Evolutionary conservation across 1,140 invertebrate species (phyloP).

Genomic region (Drosophila erecta): DNA sequence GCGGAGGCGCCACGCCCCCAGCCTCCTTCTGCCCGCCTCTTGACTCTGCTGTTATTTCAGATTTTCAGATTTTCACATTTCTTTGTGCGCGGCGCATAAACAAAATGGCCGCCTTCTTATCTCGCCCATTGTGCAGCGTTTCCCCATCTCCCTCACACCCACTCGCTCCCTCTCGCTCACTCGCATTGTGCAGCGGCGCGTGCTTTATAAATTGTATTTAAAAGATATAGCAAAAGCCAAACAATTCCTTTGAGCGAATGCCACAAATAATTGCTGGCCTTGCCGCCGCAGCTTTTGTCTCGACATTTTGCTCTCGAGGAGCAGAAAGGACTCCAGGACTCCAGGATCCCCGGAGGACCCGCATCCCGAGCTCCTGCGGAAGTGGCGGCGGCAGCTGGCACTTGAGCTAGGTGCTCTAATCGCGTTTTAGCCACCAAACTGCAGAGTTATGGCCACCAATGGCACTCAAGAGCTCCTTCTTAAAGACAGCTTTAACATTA

Average conservation of each 20-base stretch:
- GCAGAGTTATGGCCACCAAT: neutral
- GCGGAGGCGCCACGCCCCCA: conserved; percentile 7
- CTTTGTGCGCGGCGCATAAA: conserved; percentile 72
- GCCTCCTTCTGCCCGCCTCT: conserved; percentile 53
- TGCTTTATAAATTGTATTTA: conserved; percentile 82
- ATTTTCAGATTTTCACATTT: neutral
- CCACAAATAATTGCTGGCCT: conserved; percentile 71
- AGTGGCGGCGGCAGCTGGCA: conserved; percentile 24
- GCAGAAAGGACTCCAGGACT: conserved; percentile 2
- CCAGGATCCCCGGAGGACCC: neutral
- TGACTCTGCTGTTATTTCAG: conserved; percentile 58
- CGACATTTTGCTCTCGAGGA: conserved; percentile 5
- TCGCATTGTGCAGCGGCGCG: conserved; percentile 43
- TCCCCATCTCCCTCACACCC: neutral
- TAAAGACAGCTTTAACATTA: too few species aligned
- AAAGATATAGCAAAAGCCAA: conserved; percentile 67
- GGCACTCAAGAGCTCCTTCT: too few species aligned
- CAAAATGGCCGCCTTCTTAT: conserved; percentile 77
- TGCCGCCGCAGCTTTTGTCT: conserved; percentile 51
- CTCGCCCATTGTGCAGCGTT: conserved; percentile 44
- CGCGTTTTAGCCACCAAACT: conserved; percentile 34
- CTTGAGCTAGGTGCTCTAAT: conserved; percentile 69
- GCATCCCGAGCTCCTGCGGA: conserved; percentile 3
- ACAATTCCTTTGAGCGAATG: conserved; percentile 70
- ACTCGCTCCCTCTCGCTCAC: neutral